phyloP scores from a whole-genome alignment of 2,888 invertebrate genomes.

The Lysandra bellargus region DNA sequence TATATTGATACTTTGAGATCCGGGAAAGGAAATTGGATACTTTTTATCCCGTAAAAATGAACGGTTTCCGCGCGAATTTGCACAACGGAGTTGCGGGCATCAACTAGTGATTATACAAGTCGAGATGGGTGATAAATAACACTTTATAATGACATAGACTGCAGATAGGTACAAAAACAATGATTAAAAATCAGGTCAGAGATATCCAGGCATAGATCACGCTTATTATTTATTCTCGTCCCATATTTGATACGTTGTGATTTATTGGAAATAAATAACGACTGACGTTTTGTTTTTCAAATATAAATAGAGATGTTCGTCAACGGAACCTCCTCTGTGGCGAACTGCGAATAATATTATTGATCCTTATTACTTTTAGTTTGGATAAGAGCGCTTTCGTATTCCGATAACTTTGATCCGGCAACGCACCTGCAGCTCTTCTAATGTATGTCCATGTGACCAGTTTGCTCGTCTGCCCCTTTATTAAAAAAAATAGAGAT shows the following conservation, averaged over 20 bases:
- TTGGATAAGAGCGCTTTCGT: too few species aligned
- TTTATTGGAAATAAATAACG: constrained; percentile 27
- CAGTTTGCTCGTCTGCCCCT: too few species aligned
- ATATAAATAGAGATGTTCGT: not conserved
- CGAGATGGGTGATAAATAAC: not conserved
- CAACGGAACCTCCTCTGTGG: not conserved
- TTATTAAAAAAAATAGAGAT: too few species aligned
- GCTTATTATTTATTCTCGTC: constrained; percentile 31
- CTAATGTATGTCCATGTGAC: too few species aligned
- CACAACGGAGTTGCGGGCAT: not conserved
- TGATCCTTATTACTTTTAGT: too few species aligned
- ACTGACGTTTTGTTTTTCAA: constrained; percentile 20
- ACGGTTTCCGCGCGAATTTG: not conserved
- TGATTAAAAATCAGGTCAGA: constrained; percentile 47
- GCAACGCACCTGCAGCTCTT: too few species aligned
- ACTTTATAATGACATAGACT: constrained; percentile 20
- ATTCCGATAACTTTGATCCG: too few species aligned
- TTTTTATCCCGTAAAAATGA: not conserved
- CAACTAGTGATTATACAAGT: not conserved
- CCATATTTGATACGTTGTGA: constrained; percentile 12
- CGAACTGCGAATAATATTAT: not conserved
- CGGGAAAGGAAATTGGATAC: too few species aligned
- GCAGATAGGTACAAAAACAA: constrained; percentile 34
- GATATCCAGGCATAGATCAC: constrained; percentile 43
- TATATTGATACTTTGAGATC: too few species aligned